A percentile compares a stretch with the other conserved stretches of the same genome.
Evolutionary conservation across 2,113 vertebrate genomes (phyloP).

Genomic region (Piprites chloris): DNA sequence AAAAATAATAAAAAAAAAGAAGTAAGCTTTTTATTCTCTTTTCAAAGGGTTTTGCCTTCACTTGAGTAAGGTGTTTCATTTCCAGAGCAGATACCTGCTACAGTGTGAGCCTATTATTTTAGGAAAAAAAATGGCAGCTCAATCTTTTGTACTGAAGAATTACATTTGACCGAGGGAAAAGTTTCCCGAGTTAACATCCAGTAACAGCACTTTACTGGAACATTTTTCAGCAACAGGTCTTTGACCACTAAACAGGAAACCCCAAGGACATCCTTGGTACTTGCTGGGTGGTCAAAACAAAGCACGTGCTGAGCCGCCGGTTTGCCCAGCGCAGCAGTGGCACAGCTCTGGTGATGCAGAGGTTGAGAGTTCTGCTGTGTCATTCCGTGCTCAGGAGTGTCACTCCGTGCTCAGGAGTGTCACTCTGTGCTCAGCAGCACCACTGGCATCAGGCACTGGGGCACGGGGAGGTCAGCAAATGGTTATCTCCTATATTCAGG

Average conservation of each 20-base stretch:
- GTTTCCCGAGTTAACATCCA: background rate
- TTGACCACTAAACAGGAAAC: background rate
- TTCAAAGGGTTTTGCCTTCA: conserved; percentile 3
- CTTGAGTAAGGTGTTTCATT: conserved; percentile 22
- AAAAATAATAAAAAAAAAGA: background rate
- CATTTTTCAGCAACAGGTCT: background rate
- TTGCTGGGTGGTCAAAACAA: background rate
- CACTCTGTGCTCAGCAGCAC: background rate
- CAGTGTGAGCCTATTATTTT: background rate
- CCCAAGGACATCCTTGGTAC: background rate
- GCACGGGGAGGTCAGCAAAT: background rate
- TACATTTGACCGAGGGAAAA: background rate
- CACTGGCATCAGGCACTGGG: fast-evolving
- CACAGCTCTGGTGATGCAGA: fast-evolving
- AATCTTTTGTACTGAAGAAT: background rate
- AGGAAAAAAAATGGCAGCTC: background rate
- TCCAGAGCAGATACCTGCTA: conserved; percentile 9
- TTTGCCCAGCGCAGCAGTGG: background rate
- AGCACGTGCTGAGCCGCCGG: background rate
- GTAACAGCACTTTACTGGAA: background rate
- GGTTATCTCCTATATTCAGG: background rate
- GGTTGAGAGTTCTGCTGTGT: background rate
- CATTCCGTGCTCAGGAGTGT: background rate
- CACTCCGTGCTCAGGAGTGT: background rate
- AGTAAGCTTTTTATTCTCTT: background rate